Evolutionary conservation across 2,888 invertebrate genomes (phyloP), one percentile per base, ranked within the genome.

Genomic region (Drosophila birchii): DNA sequence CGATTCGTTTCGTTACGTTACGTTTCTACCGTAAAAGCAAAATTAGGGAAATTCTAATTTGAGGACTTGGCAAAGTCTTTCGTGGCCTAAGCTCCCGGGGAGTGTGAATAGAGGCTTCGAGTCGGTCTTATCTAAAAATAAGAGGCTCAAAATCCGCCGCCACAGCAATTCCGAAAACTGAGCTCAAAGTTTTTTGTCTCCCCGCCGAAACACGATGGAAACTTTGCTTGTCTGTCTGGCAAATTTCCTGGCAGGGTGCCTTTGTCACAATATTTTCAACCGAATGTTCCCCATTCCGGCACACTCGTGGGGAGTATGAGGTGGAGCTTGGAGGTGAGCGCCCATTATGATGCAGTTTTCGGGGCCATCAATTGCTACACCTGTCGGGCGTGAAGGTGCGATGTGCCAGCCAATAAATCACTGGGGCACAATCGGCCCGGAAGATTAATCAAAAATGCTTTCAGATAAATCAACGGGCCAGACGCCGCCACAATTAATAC

Each of bases 61-160:
- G 47, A 67, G 49, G 68, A 57, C 68, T 68, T 68, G 47, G 67
- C 47, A 68, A 67, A 66, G 67, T 56, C 67, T 41, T 68, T 32
- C 16, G 56, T 29, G 4, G 18, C 36, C 41, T 57, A 49, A 68
- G 49, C 68, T 57, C 56, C 26, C 18, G 20, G 49, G 67, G 58
- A 49, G 54, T 61, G 66, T 66, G 60, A 43, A 34, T 55, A 55
- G 34, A 49, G 61, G 72, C 44, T 41, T 41, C 57, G 23, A 43
- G 26, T 36, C 29, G 59, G 62, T 34, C 74, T 80, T 80, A 86
- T 83, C 83, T 81, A 64, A 78, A 80, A 79, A 86, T 79, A 86
- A 69, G 73, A 79, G 71, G 78, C 73, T 80, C 72, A 74, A 55
- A 64, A 57, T 61, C 58, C 38, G 44, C 44, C 23, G 56, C 43